phyloP scores from a whole-genome alignment of 2,113 vertebrate genomes.

The Poecilia latipinna region DNA sequence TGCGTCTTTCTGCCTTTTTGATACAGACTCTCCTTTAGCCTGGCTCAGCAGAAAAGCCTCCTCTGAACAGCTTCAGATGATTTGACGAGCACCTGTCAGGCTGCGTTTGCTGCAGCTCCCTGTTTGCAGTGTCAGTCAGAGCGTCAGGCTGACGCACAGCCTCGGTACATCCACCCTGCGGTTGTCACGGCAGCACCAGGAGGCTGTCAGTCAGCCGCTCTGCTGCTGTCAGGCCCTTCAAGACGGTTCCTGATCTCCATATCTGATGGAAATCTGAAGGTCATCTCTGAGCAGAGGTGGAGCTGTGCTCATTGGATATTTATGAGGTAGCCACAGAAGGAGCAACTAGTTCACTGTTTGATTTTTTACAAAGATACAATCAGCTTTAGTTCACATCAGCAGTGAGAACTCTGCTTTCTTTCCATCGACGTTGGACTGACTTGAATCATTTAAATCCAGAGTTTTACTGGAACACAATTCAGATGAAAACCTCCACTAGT shows the following conservation, averaged over 20 bases:
- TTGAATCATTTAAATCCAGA: background rate
- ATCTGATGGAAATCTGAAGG: background rate
- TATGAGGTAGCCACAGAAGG: background rate
- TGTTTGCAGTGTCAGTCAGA: conserved; percentile 4
- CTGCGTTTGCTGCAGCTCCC: background rate
- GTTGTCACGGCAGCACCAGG: background rate
- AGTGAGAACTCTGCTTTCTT: background rate
- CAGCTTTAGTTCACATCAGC: background rate
- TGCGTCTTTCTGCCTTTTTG: background rate
- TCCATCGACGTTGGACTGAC: background rate
- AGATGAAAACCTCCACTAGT: too few relatives aligned
- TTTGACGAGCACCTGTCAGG: background rate
- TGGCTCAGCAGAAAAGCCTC: background rate
- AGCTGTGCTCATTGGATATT: background rate
- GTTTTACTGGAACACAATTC: background rate
- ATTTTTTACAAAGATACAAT: background rate
- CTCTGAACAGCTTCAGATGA: background rate
- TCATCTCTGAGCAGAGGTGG: background rate
- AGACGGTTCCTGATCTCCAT: background rate
- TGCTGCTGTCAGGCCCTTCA: background rate
- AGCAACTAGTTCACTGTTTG: background rate
- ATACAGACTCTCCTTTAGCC: background rate
- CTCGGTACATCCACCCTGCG: background rate
- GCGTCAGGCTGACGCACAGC: background rate
- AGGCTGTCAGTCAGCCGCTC: background rate